Percentiles rank a stretch among this genome's conserved stretches.
Conservation (phyloP, 2,797 vertebrate genomes). For the Ataeniobius toweri region DNA sequence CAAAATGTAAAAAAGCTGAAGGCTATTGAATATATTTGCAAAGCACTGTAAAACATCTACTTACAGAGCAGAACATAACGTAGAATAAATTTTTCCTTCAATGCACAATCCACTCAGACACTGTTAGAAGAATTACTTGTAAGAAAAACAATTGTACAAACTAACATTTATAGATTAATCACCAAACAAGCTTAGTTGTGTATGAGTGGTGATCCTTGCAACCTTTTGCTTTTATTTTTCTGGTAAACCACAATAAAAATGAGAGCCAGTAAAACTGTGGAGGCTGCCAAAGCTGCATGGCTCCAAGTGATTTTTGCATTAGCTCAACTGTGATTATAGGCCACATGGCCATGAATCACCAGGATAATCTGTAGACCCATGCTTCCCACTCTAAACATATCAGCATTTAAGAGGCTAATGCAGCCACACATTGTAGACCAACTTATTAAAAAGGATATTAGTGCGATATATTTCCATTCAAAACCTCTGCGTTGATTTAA, state of each 20-base stretch:
- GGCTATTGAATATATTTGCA: neutral
- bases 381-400: neutral
- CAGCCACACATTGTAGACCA: neutral
- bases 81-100: neutral
- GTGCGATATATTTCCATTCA: conserved; percentile 3
- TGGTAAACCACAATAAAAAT: conserved; percentile 2
- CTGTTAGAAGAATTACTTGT: neutral
- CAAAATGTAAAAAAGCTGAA: neutral
- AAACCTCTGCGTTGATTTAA: conserved; percentile 35
- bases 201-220: conserved; percentile 17
- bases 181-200: conserved; percentile 8
- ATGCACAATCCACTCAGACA: neutral
- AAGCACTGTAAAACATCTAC: neutral
- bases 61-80: neutral
- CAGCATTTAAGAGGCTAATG: neutral
- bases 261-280: conserved; percentile 18
- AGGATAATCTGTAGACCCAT: conserved; percentile 10
- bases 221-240: conserved; percentile 26
- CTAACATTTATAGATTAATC: conserved; percentile 4
- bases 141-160: neutral
- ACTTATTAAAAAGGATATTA: conserved; percentile 1
- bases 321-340: conserved; percentile 10
- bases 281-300: conserved; percentile 29
- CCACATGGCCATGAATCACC: conserved; percentile 3
- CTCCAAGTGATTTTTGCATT: neutral